Evolutionary conservation across 2,888 invertebrate genomes (phyloP).

Genomic region (Rhamnusium bicolor): DNA sequence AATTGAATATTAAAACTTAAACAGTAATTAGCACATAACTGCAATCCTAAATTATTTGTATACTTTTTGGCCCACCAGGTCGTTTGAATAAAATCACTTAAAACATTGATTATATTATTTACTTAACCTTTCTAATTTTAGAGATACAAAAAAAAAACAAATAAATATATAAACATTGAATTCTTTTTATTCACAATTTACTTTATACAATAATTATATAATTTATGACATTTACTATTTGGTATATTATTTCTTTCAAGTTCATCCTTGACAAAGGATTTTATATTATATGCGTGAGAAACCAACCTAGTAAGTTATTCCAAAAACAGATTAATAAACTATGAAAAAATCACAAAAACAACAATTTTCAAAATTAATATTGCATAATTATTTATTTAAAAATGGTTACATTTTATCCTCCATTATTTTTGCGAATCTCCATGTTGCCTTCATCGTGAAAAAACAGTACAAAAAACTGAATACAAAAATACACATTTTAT

Average conservation of each 20-base stretch:
- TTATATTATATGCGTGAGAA: neutral
- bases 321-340: neutral
- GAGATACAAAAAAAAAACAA: neutral
- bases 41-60: too few species aligned
- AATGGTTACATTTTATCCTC: too few species aligned
- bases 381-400: too few species aligned
- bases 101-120: too few species aligned
- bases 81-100: too few species aligned
- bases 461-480: neutral
- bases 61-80: too few species aligned
- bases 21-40: too few species aligned
- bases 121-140: too few species aligned
- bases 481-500: neutral
- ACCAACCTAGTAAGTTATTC: neutral
- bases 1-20: too few species aligned
- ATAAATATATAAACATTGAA: conserved; percentile 28
- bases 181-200: conserved; percentile 46
- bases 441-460: neutral
- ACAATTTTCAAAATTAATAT: too few species aligned
- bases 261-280: neutral
- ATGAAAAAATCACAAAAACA: neutral
- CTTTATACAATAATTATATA: conserved; percentile 22
- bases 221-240: neutral
- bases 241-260: neutral
- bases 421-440: neutral